Evolutionary conservation across 2,797 vertebrate genomes (phyloP).

Genomic region (Xenops minutus): DNA sequence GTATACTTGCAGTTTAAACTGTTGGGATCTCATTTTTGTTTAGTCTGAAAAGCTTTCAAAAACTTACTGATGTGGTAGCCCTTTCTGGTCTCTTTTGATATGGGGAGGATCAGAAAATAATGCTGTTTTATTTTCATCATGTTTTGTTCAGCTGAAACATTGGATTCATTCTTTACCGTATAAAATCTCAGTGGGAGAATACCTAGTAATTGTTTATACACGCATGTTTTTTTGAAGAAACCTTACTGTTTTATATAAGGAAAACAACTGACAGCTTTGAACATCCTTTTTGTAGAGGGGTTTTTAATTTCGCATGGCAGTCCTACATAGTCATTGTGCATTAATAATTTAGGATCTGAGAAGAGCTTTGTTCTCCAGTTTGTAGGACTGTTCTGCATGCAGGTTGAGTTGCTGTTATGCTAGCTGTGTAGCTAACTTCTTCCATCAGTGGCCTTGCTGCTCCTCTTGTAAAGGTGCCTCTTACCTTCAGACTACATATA

Average conservation of each 20-base stretch:
- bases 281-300: not conserved
- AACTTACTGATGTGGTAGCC: not conserved
- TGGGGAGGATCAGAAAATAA: not conserved
- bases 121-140: fast-evolving
- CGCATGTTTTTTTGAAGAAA: not conserved
- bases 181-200: not conserved
- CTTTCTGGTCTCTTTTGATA: not conserved
- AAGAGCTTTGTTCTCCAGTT: not conserved
- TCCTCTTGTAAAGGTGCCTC: not conserved
- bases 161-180: not conserved
- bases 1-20: not conserved
- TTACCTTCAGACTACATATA: not conserved
- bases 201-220: not conserved
- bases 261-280: not conserved
- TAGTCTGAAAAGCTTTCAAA: not conserved
- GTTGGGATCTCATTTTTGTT: not conserved
- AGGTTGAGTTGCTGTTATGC: not conserved
- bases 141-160: not conserved
- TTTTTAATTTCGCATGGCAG: not conserved
- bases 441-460: not conserved
- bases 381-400: fast-evolving
- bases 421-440: not conserved
- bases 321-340: not conserved
- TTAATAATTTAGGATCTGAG: not conserved
- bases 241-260: not conserved